These are phyloP conservation scores for Beris morrisii DNA, from an alignment of 2,888 invertebrate genomes.

Conservation along the genomic window DNA sequence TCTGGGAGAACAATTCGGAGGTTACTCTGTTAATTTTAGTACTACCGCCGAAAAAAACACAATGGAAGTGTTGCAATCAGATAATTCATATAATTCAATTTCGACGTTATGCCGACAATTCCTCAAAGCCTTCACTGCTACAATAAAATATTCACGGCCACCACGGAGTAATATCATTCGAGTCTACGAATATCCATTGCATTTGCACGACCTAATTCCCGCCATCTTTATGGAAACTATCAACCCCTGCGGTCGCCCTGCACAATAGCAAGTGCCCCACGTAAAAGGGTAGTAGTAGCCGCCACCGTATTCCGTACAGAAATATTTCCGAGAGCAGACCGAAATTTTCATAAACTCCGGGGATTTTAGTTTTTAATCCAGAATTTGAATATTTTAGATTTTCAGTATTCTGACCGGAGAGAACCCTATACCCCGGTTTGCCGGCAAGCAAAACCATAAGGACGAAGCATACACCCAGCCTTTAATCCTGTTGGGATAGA, in stretches of 20 bases:
- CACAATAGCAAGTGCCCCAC: neutral
- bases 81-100: too few species aligned
- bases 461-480: too few species aligned
- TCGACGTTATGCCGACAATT: too few species aligned
- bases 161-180: slow-evolving; percentile 1
- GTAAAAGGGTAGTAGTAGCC: neutral
- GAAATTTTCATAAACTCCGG: slow-evolving; percentile 30
- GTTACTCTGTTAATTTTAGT: too few species aligned
- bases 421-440: neutral
- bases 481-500: too few species aligned
- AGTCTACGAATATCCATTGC: slow-evolving; percentile 2
- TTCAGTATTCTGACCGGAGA: slow-evolving; percentile 9
- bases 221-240: slow-evolving; percentile 11
- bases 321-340: neutral
- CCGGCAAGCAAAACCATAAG: too few species aligned
- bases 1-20: too few species aligned
- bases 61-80: too few species aligned
- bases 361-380: slow-evolving; percentile 30
- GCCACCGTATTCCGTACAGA: neutral
- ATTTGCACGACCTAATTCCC: slow-evolving; percentile 13
- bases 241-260: neutral
- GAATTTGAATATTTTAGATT: slow-evolving; percentile 32
- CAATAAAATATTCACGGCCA: too few species aligned
- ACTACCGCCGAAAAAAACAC: too few species aligned
- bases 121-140: too few species aligned